Conservation (phyloP, 2,113 vertebrate genomes). For the Mormyrus iriodes region DNA sequence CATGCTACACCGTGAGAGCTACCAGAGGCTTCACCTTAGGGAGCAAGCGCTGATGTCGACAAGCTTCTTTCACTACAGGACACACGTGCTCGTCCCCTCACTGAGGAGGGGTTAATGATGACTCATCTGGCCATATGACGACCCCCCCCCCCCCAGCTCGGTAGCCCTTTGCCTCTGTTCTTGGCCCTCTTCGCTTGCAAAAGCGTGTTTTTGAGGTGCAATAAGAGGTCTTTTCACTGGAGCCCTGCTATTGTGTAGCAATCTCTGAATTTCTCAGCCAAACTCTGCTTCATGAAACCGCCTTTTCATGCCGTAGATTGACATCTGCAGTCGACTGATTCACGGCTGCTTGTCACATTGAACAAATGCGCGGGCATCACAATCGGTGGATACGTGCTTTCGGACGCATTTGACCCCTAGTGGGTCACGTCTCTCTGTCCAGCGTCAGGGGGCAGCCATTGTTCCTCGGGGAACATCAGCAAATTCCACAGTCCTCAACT, state of each 20-base stretch:
- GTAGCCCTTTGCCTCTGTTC: not conserved
- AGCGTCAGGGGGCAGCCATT: not conserved
- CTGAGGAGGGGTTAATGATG: not conserved
- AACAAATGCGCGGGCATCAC: not conserved
- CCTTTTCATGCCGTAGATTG: not conserved
- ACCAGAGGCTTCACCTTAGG: not conserved
- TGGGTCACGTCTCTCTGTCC: not conserved
- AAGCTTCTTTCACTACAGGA: not conserved
- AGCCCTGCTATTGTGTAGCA: not conserved
- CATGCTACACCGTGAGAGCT: not conserved
- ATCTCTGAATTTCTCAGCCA: not conserved
- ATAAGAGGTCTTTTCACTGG: not conserved
- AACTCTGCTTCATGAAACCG: not conserved
- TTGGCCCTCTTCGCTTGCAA: not conserved
- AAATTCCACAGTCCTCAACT: not conserved
- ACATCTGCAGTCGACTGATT: not conserved
- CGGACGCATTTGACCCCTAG: not conserved
- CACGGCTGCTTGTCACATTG: not conserved
- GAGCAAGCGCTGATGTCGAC: not conserved
- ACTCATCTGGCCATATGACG: not conserved
- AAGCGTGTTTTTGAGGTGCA: not conserved
- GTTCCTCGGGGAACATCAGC: not conserved
- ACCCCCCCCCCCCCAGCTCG: not conserved
- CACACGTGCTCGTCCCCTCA: not conserved
- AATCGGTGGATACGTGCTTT: not conserved